These are phyloP conservation scores for Gortyna flavago DNA, from an alignment of 2,888 invertebrate species.

Conservation along the genomic window DNA sequence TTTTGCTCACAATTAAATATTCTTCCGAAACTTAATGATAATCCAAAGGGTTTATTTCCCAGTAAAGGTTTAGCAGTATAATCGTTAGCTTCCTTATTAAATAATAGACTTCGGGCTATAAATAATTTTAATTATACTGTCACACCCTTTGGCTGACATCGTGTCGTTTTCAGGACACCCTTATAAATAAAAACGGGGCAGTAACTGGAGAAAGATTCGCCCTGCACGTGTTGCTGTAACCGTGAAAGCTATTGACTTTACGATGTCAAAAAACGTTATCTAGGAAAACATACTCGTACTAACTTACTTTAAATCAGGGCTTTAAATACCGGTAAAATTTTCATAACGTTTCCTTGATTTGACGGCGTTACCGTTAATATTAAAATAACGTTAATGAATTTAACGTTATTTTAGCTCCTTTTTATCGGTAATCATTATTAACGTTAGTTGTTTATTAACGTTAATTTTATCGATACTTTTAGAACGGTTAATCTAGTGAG, in stretches of 20 bases:
- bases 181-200: conserved; percentile 28
- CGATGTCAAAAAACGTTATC: neutral
- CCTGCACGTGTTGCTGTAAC: neutral
- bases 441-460: too few species aligned
- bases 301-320: neutral
- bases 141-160: conserved; percentile 41
- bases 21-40: neutral
- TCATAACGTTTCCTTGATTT: too few species aligned
- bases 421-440: too few species aligned
- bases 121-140: conserved; percentile 62
- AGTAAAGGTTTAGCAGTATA: conserved; percentile 39
- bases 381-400: too few species aligned
- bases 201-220: neutral
- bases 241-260: neutral
- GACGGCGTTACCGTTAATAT: too few species aligned
- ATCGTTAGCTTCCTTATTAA: conserved; percentile 49
- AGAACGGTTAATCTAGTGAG: too few species aligned
- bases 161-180: conserved; percentile 42
- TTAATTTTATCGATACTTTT: too few species aligned
- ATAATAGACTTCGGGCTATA: conserved; percentile 51
- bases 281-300: neutral
- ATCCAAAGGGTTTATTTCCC: neutral
- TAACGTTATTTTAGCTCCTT: too few species aligned
- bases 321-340: too few species aligned
- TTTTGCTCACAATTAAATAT: neutral